These are phyloP conservation scores for Plebejus argus DNA, from an alignment of 2,888 invertebrate genomes.

Conservation along the genomic window DNA sequence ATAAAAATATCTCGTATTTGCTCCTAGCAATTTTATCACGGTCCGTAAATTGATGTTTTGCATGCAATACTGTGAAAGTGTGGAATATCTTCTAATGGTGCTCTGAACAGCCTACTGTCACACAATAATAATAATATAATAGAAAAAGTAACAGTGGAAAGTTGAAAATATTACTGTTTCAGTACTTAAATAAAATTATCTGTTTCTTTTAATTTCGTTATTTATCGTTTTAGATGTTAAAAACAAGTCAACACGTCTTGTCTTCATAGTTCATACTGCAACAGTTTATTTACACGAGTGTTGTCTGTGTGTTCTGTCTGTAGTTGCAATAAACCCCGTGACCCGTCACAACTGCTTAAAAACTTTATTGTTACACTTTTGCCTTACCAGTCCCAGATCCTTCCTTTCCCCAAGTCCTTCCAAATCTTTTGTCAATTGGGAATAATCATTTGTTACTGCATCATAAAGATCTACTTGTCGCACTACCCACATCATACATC, in stretches of 20 bases:
- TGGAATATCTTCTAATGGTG: neutral
- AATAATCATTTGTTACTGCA: neutral
- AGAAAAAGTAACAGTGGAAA: neutral
- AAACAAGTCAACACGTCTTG: neutral
- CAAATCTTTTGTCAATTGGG: no score
- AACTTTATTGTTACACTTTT: neutral
- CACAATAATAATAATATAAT: neutral
- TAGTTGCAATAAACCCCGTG: neutral
- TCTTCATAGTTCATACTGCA: neutral
- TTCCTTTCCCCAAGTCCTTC: no score
- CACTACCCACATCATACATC: neutral
- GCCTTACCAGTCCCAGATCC: neutral
- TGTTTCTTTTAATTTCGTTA: neutral
- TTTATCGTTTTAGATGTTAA: neutral
- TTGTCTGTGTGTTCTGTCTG: neutral
- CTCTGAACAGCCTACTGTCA: neutral
- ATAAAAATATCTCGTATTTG: slow-evolving; percentile 27
- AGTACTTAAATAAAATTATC: no score
- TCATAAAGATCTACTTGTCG: neutral
- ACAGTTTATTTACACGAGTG: neutral
- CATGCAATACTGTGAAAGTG: neutral
- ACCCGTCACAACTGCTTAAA: neutral
- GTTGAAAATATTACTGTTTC: neutral
- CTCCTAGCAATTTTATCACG: slow-evolving; percentile 20
- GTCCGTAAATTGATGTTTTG: slow-evolving; percentile 15